Evolutionary conservation across 2,797 vertebrate genomes (phyloP).

Genomic region (Spatula versicolor): DNA sequence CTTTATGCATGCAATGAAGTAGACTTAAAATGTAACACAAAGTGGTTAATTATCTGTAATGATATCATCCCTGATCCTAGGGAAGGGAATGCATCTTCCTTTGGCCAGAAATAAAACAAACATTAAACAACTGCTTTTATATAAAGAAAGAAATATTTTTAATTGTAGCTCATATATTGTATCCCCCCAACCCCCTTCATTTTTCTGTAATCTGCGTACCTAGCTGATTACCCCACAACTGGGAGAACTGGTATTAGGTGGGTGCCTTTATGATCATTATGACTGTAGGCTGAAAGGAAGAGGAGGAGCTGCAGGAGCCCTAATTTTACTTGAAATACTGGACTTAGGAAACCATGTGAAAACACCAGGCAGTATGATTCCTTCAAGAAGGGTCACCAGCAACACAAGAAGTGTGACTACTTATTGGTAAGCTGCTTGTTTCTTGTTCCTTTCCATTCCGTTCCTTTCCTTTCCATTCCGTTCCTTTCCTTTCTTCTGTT

Average conservation of each 20-base stretch:
- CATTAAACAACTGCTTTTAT: background rate
- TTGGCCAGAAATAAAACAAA: background rate
- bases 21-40: background rate
- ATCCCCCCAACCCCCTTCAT: background rate
- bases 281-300: conserved; percentile 35
- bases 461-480: background rate
- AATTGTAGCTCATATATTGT: background rate
- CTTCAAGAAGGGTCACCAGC: background rate
- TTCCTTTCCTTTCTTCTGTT: background rate
- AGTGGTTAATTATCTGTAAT: background rate
- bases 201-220: conserved; percentile 15
- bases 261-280: conserved; percentile 10
- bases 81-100: background rate
- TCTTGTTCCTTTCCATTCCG: background rate
- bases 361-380: background rate
- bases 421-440: background rate
- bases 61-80: background rate
- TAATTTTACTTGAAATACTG: conserved; percentile 41
- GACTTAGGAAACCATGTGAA: background rate
- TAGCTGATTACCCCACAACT: conserved; percentile 24
- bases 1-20: background rate
- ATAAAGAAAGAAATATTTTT: background rate
- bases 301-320: conserved; percentile 30
- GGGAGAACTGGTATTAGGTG: conserved; percentile 59
- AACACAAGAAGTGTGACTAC: background rate